Evolutionary conservation across 1,140 invertebrate genomes (phyloP).

Genomic region (Protaetia brevitarsis): DNA sequence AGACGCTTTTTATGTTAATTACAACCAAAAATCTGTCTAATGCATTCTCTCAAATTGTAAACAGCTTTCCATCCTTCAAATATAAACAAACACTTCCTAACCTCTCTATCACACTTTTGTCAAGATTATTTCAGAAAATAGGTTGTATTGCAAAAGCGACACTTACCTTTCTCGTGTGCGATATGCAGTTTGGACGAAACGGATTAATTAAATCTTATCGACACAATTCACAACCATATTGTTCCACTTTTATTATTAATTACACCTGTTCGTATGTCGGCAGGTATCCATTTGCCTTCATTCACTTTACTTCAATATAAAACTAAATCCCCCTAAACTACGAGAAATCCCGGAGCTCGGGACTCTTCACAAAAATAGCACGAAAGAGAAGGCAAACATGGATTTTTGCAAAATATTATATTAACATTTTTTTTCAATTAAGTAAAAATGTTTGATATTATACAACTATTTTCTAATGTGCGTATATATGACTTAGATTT

Average conservation of each 20-base stretch:
- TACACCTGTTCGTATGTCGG: neutral
- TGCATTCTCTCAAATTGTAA: neutral
- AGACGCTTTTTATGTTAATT: too few species aligned
- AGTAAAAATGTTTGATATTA: too few species aligned
- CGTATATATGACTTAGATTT: too few species aligned
- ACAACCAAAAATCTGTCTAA: too few species aligned
- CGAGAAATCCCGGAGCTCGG: neutral
- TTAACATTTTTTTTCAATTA: neutral
- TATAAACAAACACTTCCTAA: conserved; percentile 8
- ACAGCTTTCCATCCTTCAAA: neutral
- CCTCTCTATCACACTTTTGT: neutral
- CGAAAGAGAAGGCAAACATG: conserved; percentile 2
- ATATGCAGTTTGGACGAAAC: neutral
- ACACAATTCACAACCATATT: conserved; percentile 2
- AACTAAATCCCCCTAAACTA: conserved; percentile 13
- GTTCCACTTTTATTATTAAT: conserved; percentile 4
- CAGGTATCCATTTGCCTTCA: conserved; percentile 8
- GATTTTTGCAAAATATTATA: conserved; percentile 8
- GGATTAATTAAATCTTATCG: neutral
- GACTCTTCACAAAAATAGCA: conserved; percentile 12
- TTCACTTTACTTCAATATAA: neutral
- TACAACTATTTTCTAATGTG: too few species aligned
- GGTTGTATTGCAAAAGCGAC: neutral
- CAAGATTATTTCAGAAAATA: neutral
- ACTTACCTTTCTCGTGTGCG: conserved; percentile 3